phyloP scores from a whole-genome alignment of 2,888 invertebrate genomes.

The Heteromurus nitidus region DNA sequence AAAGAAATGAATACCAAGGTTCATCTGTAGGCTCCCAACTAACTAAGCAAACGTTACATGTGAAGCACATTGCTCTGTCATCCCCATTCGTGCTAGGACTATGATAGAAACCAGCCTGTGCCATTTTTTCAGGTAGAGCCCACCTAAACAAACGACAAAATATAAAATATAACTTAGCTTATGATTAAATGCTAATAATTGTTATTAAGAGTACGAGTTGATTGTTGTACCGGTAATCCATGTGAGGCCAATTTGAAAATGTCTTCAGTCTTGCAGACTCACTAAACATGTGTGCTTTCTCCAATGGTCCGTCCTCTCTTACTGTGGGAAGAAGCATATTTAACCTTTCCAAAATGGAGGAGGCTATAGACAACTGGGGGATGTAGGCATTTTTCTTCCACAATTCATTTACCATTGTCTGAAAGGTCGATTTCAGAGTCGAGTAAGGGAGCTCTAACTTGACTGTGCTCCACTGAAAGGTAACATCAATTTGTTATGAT shows the following conservation, averaged over 20 bases:
- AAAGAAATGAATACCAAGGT: conserved; percentile 82
- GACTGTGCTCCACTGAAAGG: conserved; percentile 93
- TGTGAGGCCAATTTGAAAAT: conserved; percentile 96
- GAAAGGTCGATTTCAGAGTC: conserved; percentile 86
- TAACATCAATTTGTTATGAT: no score
- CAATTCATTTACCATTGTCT: conserved; percentile 87
- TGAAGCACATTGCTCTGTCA: conserved; percentile 97
- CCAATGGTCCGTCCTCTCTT: conserved; percentile 77
- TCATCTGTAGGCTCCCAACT: conserved; percentile 98
- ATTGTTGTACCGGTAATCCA: conserved; percentile 92
- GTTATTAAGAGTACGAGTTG: no score
- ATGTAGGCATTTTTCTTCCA: conserved; percentile 88
- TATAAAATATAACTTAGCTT: conserved; percentile 1
- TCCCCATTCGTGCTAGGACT: conserved; percentile 92
- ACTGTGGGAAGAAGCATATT: conserved; percentile 83
- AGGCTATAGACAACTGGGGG: conserved; percentile 91
- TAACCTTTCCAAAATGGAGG: conserved; percentile 90
- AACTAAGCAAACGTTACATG: conserved; percentile 94
- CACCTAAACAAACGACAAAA: conserved; percentile 80
- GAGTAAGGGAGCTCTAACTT: conserved; percentile 88
- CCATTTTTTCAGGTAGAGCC: conserved; percentile 97
- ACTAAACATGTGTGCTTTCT: conserved; percentile 85
- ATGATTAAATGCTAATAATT: no score
- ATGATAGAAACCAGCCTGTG: conserved; percentile 97
- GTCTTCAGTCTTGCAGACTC: conserved; percentile 93